Evolutionary conservation across 2,797 vertebrate genomes (phyloP).

Genomic region (Gymnodraco acuticeps): DNA sequence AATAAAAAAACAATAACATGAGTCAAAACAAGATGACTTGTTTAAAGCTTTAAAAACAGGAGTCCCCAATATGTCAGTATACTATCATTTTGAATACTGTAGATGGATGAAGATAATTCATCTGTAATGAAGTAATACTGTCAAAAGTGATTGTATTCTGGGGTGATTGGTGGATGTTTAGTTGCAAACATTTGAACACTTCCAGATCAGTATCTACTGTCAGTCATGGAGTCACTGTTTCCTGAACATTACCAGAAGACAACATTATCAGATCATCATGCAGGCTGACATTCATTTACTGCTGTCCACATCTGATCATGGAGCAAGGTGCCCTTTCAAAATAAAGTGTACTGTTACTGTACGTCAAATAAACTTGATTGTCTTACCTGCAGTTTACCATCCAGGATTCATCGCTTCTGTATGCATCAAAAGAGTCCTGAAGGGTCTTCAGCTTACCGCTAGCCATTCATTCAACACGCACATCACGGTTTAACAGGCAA

Average conservation of each 20-base stretch:
- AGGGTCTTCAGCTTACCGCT: conserved; percentile 46
- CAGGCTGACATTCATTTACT: neutral
- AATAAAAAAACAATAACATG: neutral
- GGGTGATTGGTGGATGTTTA: neutral
- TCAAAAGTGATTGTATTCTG: neutral
- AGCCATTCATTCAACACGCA: conserved; percentile 64
- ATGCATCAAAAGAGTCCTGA: conserved; percentile 27
- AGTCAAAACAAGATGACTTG: conserved; percentile 10
- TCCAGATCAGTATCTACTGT: neutral
- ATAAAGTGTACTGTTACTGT: neutral
- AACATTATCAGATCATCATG: neutral
- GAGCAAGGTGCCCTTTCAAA: conserved; percentile 1
- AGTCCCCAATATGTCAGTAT: neutral
- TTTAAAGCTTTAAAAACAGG: neutral
- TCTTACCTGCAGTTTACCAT: conserved; percentile 73
- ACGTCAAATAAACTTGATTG: neutral
- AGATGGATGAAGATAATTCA: neutral
- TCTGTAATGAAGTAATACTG: neutral
- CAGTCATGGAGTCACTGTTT: neutral
- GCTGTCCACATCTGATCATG: neutral
- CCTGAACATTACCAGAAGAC: neutral
- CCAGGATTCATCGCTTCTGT: conserved; percentile 61
- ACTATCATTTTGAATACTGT: no score
- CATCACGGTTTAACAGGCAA: conserved; percentile 38
- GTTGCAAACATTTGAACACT: neutral